Evolutionary conservation across 2,888 invertebrate species (phyloP).

Genomic region (Pharmacophagus antenor): DNA sequence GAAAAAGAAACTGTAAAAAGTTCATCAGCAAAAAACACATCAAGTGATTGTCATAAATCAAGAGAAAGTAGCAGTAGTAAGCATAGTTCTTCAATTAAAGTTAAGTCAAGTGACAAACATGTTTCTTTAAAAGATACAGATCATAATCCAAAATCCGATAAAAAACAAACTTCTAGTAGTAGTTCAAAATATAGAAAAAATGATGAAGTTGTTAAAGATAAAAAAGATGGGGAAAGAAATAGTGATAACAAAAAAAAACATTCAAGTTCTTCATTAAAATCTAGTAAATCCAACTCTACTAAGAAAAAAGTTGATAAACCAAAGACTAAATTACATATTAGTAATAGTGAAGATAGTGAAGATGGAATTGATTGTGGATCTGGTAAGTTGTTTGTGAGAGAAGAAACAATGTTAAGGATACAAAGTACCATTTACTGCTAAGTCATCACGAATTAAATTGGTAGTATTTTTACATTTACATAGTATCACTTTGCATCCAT

Average conservation of each 20-base stretch:
- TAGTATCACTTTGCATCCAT: neutral
- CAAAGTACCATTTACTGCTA: too few relatives aligned
- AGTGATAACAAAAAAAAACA: slow-evolving; percentile 60
- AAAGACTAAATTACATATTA: slow-evolving; percentile 64
- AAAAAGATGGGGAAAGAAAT: slow-evolving; percentile 43
- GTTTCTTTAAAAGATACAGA: slow-evolving; percentile 43
- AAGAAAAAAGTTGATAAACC: slow-evolving; percentile 66
- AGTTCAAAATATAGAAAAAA: slow-evolving; percentile 48
- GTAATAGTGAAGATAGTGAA: slow-evolving; percentile 62
- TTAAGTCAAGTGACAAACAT: slow-evolving; percentile 51
- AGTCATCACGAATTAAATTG: neutral
- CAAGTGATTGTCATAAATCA: slow-evolving; percentile 51
- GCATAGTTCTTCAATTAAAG: slow-evolving; percentile 54
- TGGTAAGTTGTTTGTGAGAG: slow-evolving; percentile 61
- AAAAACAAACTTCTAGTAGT: slow-evolving; percentile 40
- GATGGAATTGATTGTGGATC: slow-evolving; percentile 86
- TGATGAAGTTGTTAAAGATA: slow-evolving; percentile 51
- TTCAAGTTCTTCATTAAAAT: slow-evolving; percentile 60
- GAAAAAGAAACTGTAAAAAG: slow-evolving; percentile 50
- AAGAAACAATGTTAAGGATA: too few relatives aligned
- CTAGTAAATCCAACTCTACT: slow-evolving; percentile 55
- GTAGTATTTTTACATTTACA: neutral
- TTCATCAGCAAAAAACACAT: slow-evolving; percentile 51
- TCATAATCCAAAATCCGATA: slow-evolving; percentile 22
- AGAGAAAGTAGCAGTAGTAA: slow-evolving; percentile 63